These are phyloP conservation scores for Tachycineta bicolor DNA, from an alignment of 2,113 vertebrate genomes.

Conservation along the genomic window DNA sequence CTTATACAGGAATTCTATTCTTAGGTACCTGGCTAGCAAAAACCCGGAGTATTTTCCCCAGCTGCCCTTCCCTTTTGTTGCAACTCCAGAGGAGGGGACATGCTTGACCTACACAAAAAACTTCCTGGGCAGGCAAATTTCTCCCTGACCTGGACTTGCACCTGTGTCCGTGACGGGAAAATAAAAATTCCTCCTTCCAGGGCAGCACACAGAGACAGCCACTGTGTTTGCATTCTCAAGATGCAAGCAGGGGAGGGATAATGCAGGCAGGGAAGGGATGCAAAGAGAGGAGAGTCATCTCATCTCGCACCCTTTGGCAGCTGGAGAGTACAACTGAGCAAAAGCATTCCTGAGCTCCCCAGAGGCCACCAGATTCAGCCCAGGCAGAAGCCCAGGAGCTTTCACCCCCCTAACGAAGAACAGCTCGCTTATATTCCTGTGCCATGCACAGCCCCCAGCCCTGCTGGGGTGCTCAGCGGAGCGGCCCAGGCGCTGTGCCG, in stretches of 20 bases:
- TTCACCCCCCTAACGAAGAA: not conserved
- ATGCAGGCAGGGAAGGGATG: not conserved
- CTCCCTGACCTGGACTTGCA: not conserved
- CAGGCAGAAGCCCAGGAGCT: not conserved
- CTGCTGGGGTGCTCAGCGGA: not conserved
- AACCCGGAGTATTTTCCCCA: not conserved
- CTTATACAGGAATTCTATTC: not conserved
- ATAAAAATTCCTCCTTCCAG: not conserved
- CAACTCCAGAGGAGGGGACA: not conserved
- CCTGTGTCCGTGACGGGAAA: not conserved
- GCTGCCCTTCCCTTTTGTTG: not conserved
- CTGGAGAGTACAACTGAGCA: not conserved
- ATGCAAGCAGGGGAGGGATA: not conserved
- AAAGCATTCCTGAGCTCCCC: constrained; percentile 7
- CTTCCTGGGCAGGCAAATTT: not conserved
- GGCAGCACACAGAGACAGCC: not conserved
- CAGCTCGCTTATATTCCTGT: not conserved
- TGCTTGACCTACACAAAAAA: not conserved
- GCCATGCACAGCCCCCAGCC: not conserved
- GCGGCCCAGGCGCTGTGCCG: not conserved
- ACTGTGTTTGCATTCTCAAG: not conserved
- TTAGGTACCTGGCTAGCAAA: not conserved
- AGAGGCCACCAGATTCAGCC: not conserved
- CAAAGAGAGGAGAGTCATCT: not conserved
- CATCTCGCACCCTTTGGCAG: constrained; percentile 9